phyloP scores from a whole-genome alignment of 2,888 invertebrate genomes.

The Zelleria hepariella region DNA sequence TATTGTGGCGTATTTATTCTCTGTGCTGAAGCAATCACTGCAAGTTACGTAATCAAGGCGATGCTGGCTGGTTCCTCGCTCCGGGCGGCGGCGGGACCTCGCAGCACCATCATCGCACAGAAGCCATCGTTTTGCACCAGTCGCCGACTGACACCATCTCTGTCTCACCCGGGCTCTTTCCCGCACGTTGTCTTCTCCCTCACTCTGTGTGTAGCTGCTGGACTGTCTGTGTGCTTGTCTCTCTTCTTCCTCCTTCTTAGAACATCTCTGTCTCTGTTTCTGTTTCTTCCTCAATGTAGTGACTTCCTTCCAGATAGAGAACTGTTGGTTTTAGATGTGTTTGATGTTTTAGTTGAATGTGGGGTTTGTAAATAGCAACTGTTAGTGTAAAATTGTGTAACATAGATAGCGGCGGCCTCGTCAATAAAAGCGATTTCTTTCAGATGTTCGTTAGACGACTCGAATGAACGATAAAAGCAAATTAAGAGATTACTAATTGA shows the following conservation, averaged over 20 bases:
- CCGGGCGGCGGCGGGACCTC: background rate
- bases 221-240: background rate
- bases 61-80: background rate
- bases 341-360: background rate
- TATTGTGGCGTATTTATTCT: too few species aligned
- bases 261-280: background rate
- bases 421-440: too few species aligned
- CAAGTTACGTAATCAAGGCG: too few species aligned
- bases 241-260: background rate
- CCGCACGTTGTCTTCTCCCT: background rate
- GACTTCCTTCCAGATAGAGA: background rate
- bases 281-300: background rate
- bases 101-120: constrained; percentile 2
- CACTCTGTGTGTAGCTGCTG: background rate
- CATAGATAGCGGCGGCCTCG: too few species aligned
- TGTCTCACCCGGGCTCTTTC: background rate
- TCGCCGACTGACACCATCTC: background rate
- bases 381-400: too few species aligned
- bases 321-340: background rate
- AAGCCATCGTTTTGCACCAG: background rate
- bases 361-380: background rate
- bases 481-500: too few species aligned
- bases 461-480: too few species aligned
- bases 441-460: too few species aligned
- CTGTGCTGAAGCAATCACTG: too few species aligned